Conservation (phyloP, 1,140 invertebrate genomes). For the Drosophila ananassae region DNA sequence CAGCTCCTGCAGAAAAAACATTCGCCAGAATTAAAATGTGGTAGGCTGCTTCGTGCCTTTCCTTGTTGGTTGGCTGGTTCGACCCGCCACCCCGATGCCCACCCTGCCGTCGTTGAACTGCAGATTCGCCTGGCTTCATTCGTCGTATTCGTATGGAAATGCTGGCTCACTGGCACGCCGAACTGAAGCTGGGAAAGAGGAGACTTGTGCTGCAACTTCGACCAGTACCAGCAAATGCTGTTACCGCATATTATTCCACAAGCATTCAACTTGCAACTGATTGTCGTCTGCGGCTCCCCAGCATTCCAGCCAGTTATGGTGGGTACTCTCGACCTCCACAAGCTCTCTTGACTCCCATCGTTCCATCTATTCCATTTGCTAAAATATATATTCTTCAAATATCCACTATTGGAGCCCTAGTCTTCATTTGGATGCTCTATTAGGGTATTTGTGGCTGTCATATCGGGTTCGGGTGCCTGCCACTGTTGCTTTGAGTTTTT, state of each 20-base stretch:
- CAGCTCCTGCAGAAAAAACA: slow-evolving; percentile 4
- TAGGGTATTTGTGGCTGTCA: slow-evolving; percentile 5
- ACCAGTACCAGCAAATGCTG: slow-evolving; percentile 59
- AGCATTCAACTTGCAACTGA: slow-evolving; percentile 68
- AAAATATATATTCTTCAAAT: no score
- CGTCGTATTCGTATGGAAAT: slow-evolving; percentile 9
- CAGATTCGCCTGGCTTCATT: slow-evolving; percentile 46
- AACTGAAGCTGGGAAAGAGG: slow-evolving; percentile 9
- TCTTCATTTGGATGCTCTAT: neutral
- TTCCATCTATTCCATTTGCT: no score
- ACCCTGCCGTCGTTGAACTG: slow-evolving; percentile 8
- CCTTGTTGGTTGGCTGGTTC: slow-evolving; percentile 43
- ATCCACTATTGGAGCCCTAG: no score
- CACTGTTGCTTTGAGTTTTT: neutral
- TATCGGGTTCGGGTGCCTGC: neutral
- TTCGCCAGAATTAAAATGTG: slow-evolving; percentile 81
- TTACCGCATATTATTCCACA: slow-evolving; percentile 72
- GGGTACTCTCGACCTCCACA: neutral
- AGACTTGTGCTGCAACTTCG: slow-evolving; percentile 8
- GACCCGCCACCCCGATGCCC: slow-evolving; percentile 11
- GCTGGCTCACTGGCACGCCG: slow-evolving; percentile 2
- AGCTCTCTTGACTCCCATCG: neutral
- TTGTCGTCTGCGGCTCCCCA: slow-evolving; percentile 52
- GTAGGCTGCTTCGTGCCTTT: slow-evolving; percentile 74
- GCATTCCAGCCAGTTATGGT: slow-evolving; percentile 14